Evolutionary conservation across 2,113 vertebrate genomes (phyloP).

Genomic region (Zosterops hypoxanthus): DNA sequence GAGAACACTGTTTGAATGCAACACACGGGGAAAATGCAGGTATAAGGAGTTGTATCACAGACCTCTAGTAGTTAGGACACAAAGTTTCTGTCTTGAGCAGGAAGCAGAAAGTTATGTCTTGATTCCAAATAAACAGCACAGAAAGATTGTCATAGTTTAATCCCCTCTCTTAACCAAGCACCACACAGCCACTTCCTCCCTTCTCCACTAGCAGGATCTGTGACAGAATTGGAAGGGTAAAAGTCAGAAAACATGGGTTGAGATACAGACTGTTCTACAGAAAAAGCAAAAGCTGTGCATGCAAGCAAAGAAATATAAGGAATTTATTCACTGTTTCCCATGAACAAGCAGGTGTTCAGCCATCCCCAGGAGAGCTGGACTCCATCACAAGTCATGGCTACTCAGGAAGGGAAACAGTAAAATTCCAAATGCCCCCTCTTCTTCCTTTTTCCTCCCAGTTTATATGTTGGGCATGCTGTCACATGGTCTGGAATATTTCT

Average conservation of each 20-base stretch:
- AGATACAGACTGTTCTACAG: background rate
- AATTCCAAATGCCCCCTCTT: background rate
- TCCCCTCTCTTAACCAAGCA: background rate
- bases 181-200: background rate
- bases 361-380: background rate
- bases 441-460: background rate
- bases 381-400: rapidly evolving
- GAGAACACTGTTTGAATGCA: rapidly evolving
- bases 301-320: background rate
- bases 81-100: background rate
- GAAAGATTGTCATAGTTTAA: background rate
- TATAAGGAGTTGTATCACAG: background rate
- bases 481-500: background rate
- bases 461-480: background rate
- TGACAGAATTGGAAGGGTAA: background rate
- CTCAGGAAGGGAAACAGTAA: background rate
- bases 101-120: background rate
- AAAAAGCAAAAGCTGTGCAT: background rate
- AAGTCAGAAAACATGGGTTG: background rate
- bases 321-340: background rate
- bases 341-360: background rate
- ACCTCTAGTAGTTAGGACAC: background rate
- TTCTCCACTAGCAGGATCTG: background rate
- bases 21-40: background rate
- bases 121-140: background rate